These are phyloP conservation scores for Pachliopta kotzebuea DNA, from an alignment of 2,888 invertebrate species.

Conservation along the genomic window DNA sequence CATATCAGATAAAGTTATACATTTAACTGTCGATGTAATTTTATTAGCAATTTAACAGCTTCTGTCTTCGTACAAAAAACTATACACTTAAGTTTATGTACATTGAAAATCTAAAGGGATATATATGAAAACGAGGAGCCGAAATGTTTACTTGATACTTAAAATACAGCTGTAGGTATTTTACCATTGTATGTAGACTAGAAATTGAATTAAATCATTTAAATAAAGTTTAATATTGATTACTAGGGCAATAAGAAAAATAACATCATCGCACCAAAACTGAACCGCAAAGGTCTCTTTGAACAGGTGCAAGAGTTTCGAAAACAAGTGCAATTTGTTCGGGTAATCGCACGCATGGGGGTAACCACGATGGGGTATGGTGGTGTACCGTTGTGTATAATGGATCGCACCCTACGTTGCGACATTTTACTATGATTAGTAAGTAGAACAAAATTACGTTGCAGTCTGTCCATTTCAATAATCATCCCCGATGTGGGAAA, in stretches of 20 bases:
- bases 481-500: neutral
- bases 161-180: too few species aligned
- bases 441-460: constrained; percentile 33
- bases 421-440: constrained; percentile 47
- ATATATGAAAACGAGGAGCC: too few species aligned
- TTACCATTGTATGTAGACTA: too few species aligned
- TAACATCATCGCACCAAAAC: neutral
- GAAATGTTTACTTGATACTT: too few species aligned
- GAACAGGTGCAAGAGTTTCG: constrained; percentile 34
- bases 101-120: too few species aligned
- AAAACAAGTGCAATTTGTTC: constrained; percentile 33
- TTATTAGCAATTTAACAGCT: too few species aligned
- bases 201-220: too few species aligned
- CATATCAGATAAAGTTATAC: neutral
- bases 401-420: constrained; percentile 37
- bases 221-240: too few species aligned
- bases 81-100: too few species aligned
- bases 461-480: constrained; percentile 2
- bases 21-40: too few species aligned
- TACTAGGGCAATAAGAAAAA: too few species aligned
- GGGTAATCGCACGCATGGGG: constrained; percentile 29
- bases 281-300: constrained; percentile 27
- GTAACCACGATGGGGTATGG: constrained; percentile 33
- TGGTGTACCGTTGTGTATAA: constrained; percentile 41
- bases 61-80: too few species aligned